phyloP scores from a whole-genome alignment of 1,140 invertebrate species.

The Maconellicoccus hirsutus region DNA sequence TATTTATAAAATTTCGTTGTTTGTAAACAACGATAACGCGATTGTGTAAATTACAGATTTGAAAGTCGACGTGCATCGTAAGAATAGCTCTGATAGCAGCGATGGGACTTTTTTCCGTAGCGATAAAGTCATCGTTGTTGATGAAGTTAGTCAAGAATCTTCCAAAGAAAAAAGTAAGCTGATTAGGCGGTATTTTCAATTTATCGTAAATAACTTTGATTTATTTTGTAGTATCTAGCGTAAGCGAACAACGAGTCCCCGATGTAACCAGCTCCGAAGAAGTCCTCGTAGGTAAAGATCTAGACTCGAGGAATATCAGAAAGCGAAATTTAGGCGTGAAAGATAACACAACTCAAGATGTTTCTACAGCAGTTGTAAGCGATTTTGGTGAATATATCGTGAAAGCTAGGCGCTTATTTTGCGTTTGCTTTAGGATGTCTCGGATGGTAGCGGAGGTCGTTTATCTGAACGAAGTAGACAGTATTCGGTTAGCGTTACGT shows the following conservation, averaged over 20 bases:
- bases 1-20: no score
- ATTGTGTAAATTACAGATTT: constrained; percentile 48
- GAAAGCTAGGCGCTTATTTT: neutral
- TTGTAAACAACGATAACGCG: no score
- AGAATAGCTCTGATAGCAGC: constrained; percentile 80
- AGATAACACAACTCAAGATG: neutral
- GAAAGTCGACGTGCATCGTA: constrained; percentile 83
- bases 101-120: neutral
- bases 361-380: neutral
- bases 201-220: neutral
- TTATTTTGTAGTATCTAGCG: neutral
- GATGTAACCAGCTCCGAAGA: neutral
- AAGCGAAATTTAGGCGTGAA: neutral
- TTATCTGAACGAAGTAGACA: constrained; percentile 7
- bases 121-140: constrained; percentile 22
- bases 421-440: neutral
- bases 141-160: constrained; percentile 26
- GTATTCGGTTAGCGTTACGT: constrained; percentile 1
- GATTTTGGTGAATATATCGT: neutral
- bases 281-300: neutral
- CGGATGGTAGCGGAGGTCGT: neutral
- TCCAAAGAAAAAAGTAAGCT: constrained; percentile 17
- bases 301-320: neutral
- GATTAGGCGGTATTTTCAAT: no score
- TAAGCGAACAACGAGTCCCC: neutral